A percentile compares a stretch with the other conserved stretches of the same genome.
These are phyloP conservation scores for Apolygus lucorum DNA, from an alignment of 1,140 invertebrate genomes.

Conservation along the genomic window DNA sequence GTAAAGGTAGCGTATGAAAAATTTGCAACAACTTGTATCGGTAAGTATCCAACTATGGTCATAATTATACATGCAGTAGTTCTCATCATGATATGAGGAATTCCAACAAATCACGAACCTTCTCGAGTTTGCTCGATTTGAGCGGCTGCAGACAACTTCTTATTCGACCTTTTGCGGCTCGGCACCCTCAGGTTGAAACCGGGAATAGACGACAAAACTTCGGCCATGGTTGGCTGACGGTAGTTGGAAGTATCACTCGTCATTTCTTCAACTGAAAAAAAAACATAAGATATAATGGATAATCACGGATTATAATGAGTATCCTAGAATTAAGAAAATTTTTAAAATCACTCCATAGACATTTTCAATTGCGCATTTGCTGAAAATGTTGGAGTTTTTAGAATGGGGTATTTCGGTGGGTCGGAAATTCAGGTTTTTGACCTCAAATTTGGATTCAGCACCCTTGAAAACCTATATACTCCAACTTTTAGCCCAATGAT, in stretches of 20 bases:
- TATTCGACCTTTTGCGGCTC: slow-evolving; percentile 57
- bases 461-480: no score
- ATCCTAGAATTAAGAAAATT: not conserved
- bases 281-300: not conserved
- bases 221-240: slow-evolving; percentile 59
- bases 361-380: not conserved
- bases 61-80: no score
- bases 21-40: no score
- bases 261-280: slow-evolving; percentile 31
- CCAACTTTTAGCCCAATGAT: no score
- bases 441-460: no score
- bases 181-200: slow-evolving; percentile 73
- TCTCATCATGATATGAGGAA: no score
- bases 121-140: slow-evolving; percentile 86
- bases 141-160: slow-evolving; percentile 65
- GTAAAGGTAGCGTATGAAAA: no score
- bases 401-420: no score
- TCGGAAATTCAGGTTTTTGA: no score
- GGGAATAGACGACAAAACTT: slow-evolving; percentile 79
- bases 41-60: no score
- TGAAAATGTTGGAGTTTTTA: no score
- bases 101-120: slow-evolving; percentile 27
- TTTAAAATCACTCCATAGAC: not conserved
- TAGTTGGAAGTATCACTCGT: slow-evolving; percentile 23
- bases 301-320: not conserved